phyloP scores from a whole-genome alignment of 2,888 invertebrate genomes.

The Operophtera brumata region DNA sequence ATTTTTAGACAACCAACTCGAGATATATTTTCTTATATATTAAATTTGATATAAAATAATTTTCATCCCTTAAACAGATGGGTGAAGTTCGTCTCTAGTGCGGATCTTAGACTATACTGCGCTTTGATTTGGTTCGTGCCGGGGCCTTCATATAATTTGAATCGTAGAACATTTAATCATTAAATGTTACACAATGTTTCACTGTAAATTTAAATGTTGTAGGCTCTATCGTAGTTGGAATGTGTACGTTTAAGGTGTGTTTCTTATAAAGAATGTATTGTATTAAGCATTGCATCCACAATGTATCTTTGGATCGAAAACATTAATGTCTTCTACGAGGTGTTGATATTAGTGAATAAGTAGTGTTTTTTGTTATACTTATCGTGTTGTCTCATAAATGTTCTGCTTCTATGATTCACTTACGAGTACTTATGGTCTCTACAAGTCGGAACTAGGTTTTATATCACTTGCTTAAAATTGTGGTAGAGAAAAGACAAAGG shows the following conservation, averaged over 20 bases:
- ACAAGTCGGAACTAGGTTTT: too few species aligned
- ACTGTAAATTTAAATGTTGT: background rate
- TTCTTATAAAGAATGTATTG: background rate
- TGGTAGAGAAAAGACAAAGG: too few species aligned
- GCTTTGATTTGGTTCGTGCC: background rate
- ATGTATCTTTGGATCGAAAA: too few species aligned
- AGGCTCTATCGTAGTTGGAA: background rate
- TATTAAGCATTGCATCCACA: background rate
- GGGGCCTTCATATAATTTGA: background rate
- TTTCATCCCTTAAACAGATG: too few species aligned
- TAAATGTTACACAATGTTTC: background rate
- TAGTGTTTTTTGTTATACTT: background rate
- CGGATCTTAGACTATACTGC: too few species aligned
- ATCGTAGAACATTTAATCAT: background rate
- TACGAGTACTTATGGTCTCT: too few species aligned
- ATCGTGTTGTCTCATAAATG: background rate
- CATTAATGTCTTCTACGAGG: too few species aligned
- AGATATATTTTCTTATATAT: too few species aligned
- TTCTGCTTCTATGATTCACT: constrained; percentile 5
- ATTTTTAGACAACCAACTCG: too few species aligned
- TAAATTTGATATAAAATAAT: too few species aligned
- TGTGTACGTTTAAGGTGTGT: background rate
- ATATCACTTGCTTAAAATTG: too few species aligned
- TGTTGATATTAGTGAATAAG: background rate
- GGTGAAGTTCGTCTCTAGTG: too few species aligned